phyloP scores from a whole-genome alignment of 2,888 invertebrate genomes.

The Chaetogeoica ovagalla region DNA sequence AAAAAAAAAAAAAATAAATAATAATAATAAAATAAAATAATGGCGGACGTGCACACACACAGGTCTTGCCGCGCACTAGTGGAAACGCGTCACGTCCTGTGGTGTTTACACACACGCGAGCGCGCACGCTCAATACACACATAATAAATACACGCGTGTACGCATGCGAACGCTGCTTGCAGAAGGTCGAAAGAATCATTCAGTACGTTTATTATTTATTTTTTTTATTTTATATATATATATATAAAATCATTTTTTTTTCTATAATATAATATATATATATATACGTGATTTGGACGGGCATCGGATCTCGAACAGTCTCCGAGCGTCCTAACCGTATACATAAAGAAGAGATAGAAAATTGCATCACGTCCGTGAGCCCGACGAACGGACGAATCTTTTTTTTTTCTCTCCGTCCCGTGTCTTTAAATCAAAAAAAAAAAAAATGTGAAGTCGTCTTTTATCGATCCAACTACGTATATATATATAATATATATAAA shows the following conservation, averaged over 20 bases:
- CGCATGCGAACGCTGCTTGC: not conserved
- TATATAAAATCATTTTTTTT: not conserved
- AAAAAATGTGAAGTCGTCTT: no score
- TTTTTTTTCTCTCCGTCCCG: not conserved
- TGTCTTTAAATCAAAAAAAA: not conserved
- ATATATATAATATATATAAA: not conserved
- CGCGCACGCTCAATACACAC: not conserved
- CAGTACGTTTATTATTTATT: not conserved
- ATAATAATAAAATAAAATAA: no score
- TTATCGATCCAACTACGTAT: not conserved
- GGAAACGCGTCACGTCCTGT: conserved; percentile 14
- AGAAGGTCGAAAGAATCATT: not conserved
- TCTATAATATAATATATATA: not conserved
- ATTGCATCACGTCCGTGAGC: conserved; percentile 34
- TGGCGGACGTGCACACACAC: not conserved
- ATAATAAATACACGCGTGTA: not conserved
- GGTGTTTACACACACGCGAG: not conserved
- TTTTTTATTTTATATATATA: no score
- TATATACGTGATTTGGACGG: not conserved
- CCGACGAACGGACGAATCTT: not conserved
- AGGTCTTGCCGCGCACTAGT: not conserved
- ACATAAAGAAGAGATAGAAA: not conserved
- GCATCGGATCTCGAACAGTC: not conserved
- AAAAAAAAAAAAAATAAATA: no score
- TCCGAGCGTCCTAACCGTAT: not conserved